Evolutionary conservation across 2,797 vertebrate genomes (phyloP).

Genomic region (Muscicapa striata): DNA sequence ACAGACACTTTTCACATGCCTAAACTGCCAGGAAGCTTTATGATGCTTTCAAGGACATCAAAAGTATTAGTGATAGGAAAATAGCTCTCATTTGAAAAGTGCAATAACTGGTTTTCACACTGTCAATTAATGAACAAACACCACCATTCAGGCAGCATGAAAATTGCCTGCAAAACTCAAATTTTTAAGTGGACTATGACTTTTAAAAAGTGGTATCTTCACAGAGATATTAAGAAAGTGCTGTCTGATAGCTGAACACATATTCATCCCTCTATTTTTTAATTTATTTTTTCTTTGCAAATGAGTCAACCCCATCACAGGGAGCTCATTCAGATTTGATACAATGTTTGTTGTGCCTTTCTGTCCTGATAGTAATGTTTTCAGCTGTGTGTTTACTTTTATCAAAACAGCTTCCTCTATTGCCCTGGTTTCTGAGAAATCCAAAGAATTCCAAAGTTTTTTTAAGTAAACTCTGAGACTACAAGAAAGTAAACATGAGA

Average conservation of each 20-base stretch:
- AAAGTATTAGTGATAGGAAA: neutral
- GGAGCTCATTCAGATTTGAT: neutral
- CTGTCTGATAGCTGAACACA: neutral
- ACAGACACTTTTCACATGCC: neutral
- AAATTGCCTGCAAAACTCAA: neutral
- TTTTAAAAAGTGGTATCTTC: neutral
- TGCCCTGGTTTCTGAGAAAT: neutral
- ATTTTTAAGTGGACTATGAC: neutral
- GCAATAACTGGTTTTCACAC: neutral
- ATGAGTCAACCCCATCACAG: neutral
- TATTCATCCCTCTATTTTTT: neutral
- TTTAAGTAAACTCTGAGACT: neutral
- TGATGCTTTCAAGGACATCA: neutral
- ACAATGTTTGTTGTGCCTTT: neutral
- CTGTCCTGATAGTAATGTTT: neutral
- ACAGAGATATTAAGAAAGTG: neutral
- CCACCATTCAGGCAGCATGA: fast-evolving
- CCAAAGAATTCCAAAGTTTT: neutral
- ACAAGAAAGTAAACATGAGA: neutral
- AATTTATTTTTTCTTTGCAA: neutral
- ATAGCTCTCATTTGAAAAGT: neutral
- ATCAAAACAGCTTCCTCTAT: neutral
- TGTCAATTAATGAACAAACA: neutral
- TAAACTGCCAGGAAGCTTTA: neutral
- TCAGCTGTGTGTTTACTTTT: neutral